Percentiles rank a stretch among this genome's conserved stretches.
Conservation (phyloP, 2,888 invertebrate species). For the Druceiella hillmani region DNA sequence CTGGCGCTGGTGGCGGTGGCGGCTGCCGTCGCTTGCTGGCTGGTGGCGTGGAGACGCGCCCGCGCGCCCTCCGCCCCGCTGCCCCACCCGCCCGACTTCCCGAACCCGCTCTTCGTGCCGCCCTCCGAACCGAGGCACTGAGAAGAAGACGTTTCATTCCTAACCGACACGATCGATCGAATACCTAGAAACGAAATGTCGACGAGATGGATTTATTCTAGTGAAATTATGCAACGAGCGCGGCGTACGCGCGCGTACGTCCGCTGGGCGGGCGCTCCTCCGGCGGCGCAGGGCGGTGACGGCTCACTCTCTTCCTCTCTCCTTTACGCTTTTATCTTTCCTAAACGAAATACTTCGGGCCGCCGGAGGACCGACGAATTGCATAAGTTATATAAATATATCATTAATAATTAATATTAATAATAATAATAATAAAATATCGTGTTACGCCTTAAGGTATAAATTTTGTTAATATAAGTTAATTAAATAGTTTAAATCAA, state of each 20-base stretch:
- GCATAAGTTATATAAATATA: too few relatives aligned
- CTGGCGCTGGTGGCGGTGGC: constrained; percentile 90
- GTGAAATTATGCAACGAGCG: background rate
- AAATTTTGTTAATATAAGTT: too few relatives aligned
- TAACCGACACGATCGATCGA: constrained; percentile 78
- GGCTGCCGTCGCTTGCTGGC: constrained; percentile 92
- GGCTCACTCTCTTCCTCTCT: constrained; percentile 42
- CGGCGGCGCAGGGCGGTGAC: constrained; percentile 52
- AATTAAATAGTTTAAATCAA: too few relatives aligned
- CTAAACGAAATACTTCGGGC: too few relatives aligned
- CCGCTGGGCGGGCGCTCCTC: constrained; percentile 40
- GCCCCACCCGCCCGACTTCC: constrained; percentile 93
- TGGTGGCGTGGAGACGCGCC: constrained; percentile 86
- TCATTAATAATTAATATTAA: too few relatives aligned
- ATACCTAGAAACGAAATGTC: too few relatives aligned
- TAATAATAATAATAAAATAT: too few relatives aligned
- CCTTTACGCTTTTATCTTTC: constrained; percentile 41
- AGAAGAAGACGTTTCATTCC: too few relatives aligned
- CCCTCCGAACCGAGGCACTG: too few relatives aligned
- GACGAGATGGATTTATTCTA: constrained; percentile 12
- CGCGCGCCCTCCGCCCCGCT: constrained; percentile 85
- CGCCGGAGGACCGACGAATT: constrained; percentile 50
- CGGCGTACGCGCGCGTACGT: constrained; percentile 21
- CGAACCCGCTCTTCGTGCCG: constrained; percentile 90
- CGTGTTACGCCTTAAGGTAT: too few relatives aligned